Percentiles rank a stretch among this genome's conserved stretches.
Conservation (phyloP, 2,113 vertebrate genomes). For the Ictalurus furcatus region DNA sequence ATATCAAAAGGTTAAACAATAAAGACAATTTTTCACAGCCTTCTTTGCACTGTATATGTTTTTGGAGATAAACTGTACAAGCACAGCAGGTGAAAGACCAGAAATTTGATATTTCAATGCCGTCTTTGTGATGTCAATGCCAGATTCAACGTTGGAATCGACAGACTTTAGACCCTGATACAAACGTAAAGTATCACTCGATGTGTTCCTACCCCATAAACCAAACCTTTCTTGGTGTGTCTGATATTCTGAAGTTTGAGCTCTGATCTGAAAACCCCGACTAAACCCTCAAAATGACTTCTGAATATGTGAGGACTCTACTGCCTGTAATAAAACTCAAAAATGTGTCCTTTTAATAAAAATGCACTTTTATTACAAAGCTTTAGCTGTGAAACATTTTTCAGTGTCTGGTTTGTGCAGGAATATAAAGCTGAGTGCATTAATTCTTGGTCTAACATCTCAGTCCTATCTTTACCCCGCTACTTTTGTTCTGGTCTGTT, state of each 20-base stretch:
- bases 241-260: not conserved
- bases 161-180: not conserved
- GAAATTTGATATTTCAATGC: no score
- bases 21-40: no score
- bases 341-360: not conserved
- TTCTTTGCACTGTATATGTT: no score
- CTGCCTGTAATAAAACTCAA: not conserved
- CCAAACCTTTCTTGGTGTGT: no score
- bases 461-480: not conserved
- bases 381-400: not conserved
- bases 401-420: not conserved
- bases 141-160: not conserved
- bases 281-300: not conserved
- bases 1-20: no score
- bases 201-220: no score
- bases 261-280: not conserved
- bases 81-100: not conserved
- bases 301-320: not conserved
- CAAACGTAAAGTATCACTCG: not conserved
- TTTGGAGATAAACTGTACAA: not conserved
- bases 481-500: not conserved
- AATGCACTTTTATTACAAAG: not conserved
- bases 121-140: no score
- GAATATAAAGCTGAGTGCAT: not conserved
- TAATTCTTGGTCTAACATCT: constrained; percentile 3